Evolutionary conservation across 2,888 invertebrate species (phyloP).

Genomic region (Sussaba pulchella): DNA sequence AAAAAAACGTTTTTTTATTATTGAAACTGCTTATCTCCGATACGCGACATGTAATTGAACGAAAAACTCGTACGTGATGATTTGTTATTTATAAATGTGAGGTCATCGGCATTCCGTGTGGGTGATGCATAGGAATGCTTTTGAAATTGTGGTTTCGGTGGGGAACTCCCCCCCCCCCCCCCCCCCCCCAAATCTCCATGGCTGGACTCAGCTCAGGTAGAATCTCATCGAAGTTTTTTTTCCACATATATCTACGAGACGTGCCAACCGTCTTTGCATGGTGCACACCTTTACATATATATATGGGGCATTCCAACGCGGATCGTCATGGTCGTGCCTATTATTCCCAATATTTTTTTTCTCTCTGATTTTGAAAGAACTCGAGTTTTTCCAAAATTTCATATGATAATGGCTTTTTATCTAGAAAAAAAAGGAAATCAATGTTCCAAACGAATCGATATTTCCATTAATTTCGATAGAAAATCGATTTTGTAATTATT

Average conservation of each 20-base stretch:
- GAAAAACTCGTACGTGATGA: neutral
- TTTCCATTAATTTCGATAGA: no score
- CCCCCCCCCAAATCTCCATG: no score
- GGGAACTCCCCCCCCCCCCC: neutral
- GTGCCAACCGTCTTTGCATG: neutral
- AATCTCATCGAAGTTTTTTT: neutral
- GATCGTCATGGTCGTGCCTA: no score
- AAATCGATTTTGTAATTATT: no score
- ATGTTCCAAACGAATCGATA: no score
- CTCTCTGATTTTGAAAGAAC: no score
- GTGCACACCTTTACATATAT: no score
- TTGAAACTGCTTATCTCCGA: neutral
- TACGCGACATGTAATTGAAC: neutral
- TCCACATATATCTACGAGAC: neutral
- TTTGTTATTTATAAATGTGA: constrained; percentile 14
- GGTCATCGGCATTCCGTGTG: constrained; percentile 1
- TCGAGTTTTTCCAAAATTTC: no score
- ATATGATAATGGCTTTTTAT: no score
- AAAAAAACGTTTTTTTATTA: no score
- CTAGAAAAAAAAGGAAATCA: no score
- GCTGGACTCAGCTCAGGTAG: constrained; percentile 9
- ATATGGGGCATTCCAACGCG: neutral
- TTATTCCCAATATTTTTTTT: no score
- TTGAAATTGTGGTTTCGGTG: constrained; percentile 3
- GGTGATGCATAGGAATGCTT: neutral